phyloP scores from a whole-genome alignment of 2,113 vertebrate species.

The Nannobrachium achirus region DNA sequence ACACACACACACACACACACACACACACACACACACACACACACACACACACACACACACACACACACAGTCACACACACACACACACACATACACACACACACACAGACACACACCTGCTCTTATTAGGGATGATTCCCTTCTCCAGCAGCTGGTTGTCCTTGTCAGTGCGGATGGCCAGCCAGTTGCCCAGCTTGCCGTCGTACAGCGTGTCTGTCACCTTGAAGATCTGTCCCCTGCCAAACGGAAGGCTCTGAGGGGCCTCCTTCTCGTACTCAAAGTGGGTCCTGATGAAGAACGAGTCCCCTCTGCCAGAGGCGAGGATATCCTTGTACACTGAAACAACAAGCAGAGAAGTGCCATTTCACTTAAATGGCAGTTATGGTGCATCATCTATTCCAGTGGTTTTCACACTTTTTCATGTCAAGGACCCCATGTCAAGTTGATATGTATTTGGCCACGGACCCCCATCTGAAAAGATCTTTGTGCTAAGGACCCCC shows the following conservation, averaged over 20 bases:
- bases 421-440: too few species aligned
- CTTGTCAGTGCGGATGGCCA: constrained; percentile 87
- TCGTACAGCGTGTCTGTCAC: constrained; percentile 96
- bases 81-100: background rate
- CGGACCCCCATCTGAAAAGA: too few species aligned
- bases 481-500: too few species aligned
- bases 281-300: constrained; percentile 96
- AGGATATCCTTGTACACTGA: constrained; percentile 95
- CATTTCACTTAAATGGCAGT: too few species aligned
- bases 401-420: too few species aligned
- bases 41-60: background rate
- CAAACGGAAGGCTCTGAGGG: constrained; percentile 90
- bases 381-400: too few species aligned
- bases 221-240: constrained; percentile 92
- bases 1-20: background rate
- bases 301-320: constrained; percentile 93
- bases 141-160: constrained; percentile 91
- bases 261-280: constrained; percentile 96
- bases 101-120: constrained; percentile 82
- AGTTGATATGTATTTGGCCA: too few species aligned
- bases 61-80: background rate
- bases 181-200: constrained; percentile 95
- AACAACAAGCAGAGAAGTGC: constrained; percentile 17
- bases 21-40: background rate
- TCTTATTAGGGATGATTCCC: constrained; percentile 96